Evolutionary conservation across 2,113 vertebrate genomes (phyloP).

Genomic region (Chroicocephalus ridibundus): DNA sequence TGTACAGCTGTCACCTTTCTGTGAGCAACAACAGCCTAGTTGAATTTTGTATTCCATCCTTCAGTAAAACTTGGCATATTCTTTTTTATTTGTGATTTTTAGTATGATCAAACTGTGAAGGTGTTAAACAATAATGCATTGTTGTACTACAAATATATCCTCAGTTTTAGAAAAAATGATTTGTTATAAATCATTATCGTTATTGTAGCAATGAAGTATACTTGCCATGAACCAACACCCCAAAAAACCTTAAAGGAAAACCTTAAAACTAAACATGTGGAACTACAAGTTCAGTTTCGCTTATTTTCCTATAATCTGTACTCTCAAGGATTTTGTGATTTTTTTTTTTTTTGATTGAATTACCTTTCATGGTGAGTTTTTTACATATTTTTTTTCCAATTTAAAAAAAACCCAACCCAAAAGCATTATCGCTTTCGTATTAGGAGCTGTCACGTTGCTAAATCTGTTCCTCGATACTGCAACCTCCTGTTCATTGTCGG

Average conservation of each 20-base stretch:
- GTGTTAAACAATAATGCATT: not conserved
- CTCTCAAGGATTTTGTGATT: not conserved
- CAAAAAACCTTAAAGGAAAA: not conserved
- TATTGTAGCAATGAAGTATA: not conserved
- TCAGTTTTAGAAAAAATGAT: not conserved
- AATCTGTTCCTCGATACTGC: not conserved
- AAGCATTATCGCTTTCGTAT: not conserved
- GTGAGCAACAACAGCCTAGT: not conserved
- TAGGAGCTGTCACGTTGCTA: not conserved
- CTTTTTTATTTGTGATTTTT: not conserved
- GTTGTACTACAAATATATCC: not conserved
- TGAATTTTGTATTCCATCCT: not conserved
- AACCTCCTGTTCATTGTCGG: not conserved
- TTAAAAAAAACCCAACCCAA: not conserved
- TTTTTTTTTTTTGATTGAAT: not conserved
- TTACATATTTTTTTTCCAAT: not conserved
- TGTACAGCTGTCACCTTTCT: not conserved
- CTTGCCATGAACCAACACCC: not conserved
- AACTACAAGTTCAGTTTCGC: not conserved
- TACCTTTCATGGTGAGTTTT: not conserved
- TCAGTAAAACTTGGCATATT: not conserved
- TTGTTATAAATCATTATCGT: not conserved
- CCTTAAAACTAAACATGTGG: not conserved
- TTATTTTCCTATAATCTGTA: not conserved
- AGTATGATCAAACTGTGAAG: not conserved